These are phyloP conservation scores for Cephalopterus ornatus DNA, from an alignment of 2,113 vertebrate species.

Conservation along the genomic window DNA sequence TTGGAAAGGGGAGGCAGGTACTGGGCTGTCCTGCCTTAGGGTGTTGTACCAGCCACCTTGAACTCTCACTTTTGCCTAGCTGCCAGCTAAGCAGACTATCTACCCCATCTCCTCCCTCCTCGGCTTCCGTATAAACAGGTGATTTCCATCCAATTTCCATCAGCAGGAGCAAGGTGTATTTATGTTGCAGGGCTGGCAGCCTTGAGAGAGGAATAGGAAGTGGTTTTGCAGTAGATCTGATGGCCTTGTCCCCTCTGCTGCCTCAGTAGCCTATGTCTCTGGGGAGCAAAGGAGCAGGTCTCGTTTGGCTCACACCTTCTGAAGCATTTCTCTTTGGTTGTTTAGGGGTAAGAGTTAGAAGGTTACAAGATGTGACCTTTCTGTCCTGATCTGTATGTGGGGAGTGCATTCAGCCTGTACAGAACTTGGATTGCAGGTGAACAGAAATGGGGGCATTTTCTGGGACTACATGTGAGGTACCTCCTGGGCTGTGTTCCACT, in stretches of 20 bases:
- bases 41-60: neutral
- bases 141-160: neutral
- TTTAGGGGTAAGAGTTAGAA: neutral
- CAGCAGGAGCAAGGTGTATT: neutral
- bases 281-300: neutral
- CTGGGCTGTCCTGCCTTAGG: neutral
- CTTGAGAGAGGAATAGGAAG: fast-evolving
- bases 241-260: fast-evolving
- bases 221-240: fast-evolving
- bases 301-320: neutral
- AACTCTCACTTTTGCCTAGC: neutral
- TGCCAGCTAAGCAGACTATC: neutral
- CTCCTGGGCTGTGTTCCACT: neutral
- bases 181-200: neutral
- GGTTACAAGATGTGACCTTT: neutral
- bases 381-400: neutral
- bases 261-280: neutral
- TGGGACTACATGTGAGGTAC: neutral
- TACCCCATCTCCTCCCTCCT: neutral
- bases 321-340: neutral
- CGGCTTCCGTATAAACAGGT: neutral
- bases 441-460: neutral
- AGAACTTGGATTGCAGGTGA: neutral
- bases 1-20: neutral
- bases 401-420: too few relatives aligned